Evolutionary conservation across 2,888 invertebrate species (phyloP).

Genomic region (Nezara viridula): DNA sequence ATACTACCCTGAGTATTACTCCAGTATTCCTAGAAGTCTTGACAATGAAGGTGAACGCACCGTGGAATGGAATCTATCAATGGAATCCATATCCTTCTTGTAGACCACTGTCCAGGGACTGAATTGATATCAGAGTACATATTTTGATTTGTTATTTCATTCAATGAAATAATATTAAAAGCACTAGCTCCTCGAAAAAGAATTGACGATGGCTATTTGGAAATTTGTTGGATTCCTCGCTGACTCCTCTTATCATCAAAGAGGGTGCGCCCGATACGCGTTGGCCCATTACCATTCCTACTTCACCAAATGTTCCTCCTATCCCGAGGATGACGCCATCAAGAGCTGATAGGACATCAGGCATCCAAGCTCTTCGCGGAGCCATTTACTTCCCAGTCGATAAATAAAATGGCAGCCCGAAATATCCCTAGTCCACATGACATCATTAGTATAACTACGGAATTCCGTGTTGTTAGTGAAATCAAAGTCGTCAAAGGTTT

Average conservation of each 20-base stretch:
- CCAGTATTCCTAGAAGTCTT: not conserved
- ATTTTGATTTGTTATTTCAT: too few relatives aligned
- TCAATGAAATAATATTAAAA: not conserved
- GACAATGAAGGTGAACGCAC: conserved; percentile 14
- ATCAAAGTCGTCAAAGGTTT: too few relatives aligned
- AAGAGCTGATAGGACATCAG: not conserved
- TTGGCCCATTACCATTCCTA: not conserved
- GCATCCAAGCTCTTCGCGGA: not conserved
- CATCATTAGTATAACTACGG: not conserved
- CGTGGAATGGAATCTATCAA: not conserved
- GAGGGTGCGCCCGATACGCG: not conserved
- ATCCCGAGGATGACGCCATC: not conserved
- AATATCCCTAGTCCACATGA: not conserved
- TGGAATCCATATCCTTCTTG: not conserved
- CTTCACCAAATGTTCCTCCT: not conserved
- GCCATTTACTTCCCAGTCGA: not conserved
- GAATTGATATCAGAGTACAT: too few relatives aligned
- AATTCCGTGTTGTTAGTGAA: not conserved
- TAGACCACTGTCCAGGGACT: too few relatives aligned
- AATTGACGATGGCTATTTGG: not conserved
- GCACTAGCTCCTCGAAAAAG: not conserved
- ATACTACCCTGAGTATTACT: not conserved
- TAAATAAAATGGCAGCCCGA: not conserved
- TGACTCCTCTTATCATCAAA: not conserved
- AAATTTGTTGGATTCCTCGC: not conserved